phyloP scores from a whole-genome alignment of 2,888 invertebrate species.

The Rosalia funebris region DNA sequence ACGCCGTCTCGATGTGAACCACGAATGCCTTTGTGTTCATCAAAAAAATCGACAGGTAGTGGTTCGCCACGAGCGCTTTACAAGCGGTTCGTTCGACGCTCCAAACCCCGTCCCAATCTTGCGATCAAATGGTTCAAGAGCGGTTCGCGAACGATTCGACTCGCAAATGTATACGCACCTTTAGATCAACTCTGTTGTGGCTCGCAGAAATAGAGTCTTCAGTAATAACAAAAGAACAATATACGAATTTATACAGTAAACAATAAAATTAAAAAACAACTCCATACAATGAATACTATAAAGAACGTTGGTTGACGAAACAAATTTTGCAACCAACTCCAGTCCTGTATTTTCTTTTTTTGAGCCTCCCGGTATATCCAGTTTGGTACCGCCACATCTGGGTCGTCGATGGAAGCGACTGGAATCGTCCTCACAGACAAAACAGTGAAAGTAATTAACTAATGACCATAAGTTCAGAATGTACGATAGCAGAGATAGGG shows the following conservation, averaged over 20 bases:
- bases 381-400: not conserved
- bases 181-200: too few species aligned
- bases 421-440: conserved; percentile 16
- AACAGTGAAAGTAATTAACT: conserved; percentile 29
- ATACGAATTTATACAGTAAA: not conserved
- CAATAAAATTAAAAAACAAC: not conserved
- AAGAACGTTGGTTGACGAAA: not conserved
- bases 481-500: not conserved
- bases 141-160: too few species aligned
- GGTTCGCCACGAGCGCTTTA: too few species aligned
- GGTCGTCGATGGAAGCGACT: not conserved
- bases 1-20: too few species aligned
- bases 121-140: too few species aligned
- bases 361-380: not conserved
- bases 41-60: too few species aligned
- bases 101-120: too few species aligned
- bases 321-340: not conserved
- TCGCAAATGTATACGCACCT: too few species aligned
- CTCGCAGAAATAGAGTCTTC: too few species aligned
- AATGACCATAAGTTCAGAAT: conserved; percentile 21
- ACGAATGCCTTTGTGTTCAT: too few species aligned
- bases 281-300: not conserved
- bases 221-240: too few species aligned
- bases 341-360: not conserved
- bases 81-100: too few species aligned